Conservation (phyloP, 2,888 invertebrate genomes). For the Cantharis rufa region DNA sequence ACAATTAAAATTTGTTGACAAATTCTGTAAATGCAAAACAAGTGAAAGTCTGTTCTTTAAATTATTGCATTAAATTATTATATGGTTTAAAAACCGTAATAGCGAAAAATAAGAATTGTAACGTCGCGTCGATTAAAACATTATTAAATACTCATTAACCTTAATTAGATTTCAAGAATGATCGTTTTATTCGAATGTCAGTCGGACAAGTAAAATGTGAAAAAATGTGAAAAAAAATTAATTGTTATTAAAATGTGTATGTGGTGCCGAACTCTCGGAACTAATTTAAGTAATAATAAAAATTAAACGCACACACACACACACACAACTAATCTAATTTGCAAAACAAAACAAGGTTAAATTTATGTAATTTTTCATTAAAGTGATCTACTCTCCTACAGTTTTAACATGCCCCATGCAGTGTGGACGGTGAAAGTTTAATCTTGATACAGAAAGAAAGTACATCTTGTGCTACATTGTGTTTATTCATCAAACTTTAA, state of each 20-base stretch:
- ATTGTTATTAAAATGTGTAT: background rate
- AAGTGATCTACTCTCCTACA: slow-evolving; percentile 39
- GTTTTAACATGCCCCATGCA: slow-evolving; percentile 51
- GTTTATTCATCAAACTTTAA: background rate
- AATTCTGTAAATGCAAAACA: background rate
- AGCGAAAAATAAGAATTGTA: background rate
- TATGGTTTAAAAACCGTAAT: background rate
- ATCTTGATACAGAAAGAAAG: slow-evolving; percentile 50
- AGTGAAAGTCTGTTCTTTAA: background rate
- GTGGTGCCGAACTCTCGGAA: background rate
- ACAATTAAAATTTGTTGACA: background rate
- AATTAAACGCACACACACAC: background rate
- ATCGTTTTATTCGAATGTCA: background rate
- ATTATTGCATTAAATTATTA: background rate
- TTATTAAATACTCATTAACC: background rate
- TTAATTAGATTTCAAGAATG: background rate
- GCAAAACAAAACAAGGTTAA: slow-evolving; percentile 14
- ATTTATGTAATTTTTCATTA: background rate
- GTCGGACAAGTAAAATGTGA: background rate
- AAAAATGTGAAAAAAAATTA: background rate
- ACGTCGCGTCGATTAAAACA: background rate
- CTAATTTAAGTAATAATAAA: background rate
- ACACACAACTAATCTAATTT: slow-evolving; percentile 8
- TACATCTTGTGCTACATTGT: slow-evolving; percentile 10
- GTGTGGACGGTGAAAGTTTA: slow-evolving; percentile 55